Base-by-base conservation (phyloP, 2,888 invertebrate species). In the Deladenus siricidicola region DNA sequence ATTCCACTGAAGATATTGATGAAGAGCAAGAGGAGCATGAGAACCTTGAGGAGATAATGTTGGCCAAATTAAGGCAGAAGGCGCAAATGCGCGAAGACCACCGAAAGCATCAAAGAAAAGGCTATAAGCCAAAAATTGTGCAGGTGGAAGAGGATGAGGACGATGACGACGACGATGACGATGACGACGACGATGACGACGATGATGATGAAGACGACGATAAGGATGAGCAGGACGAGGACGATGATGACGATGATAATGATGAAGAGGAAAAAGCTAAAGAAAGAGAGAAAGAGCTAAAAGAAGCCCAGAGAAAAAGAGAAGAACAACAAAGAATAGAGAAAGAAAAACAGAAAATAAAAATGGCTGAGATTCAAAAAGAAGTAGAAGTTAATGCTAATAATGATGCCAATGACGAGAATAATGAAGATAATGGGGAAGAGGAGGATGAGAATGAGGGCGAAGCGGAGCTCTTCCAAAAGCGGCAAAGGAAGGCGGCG, bases 151-250 rank as follows among this genome's bases (percentile, higher is more conserved):
- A 10, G 4, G 52, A 49, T 4, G 58, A 50, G 1, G 49, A 30
- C 17, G 47, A 42, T 6, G n/a, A 29, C 19, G 60, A 60, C n/a
- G 60, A 45, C 6, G 34, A 48, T 34, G 68, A 67, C 26, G 65
- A 64, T n/a, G 65, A 68, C 23, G 68, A 66, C 8, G 66, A 67
- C 29, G 65, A 65, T 8, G 64, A 64, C 14, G 65, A 69, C 17
- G 62, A 65, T 0, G 65, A 68, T 1, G 64, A 69, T 4, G 62
- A 68, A 8, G 57, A 65, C 17, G 64, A 63, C 6, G 58, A 58
- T 1, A 30, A 50, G 1, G 65, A 63, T 4, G 52, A 47, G 3
- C 49, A 63, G 19, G 60, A 70, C 1, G 62, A 65, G 4, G 57
- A 67, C 8, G 54, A 28, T 8, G 49, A 47, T 10, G 30, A 43